Base-by-base conservation (phyloP, 2,797 vertebrate genomes). In the Capromys pilorides region DNA sequence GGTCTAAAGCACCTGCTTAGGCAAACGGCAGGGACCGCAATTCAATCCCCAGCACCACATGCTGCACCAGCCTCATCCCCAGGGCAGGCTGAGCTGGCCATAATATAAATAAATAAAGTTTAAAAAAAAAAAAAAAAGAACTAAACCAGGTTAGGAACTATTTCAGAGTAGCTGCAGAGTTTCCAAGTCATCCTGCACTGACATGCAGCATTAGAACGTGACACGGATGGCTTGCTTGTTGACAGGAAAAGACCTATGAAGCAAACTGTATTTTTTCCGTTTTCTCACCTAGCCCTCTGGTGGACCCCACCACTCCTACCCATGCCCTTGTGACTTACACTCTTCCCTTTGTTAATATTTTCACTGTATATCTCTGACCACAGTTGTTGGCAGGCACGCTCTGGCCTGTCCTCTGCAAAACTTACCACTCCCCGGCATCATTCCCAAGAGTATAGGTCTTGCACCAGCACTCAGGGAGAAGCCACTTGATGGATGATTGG, bases 71-170 rank as follows among this genome's bases (percentile, higher is more conserved):
- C 45, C 45, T 8, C 45, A 45, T 8, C 45, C 45, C 45, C 45
- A 8, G 45, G 45, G 45, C 4, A 45, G 45, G 45, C 45, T 45
- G 45, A 45, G 45, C 45, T 8, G 8, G 45, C 45, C 45, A 45
- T 45, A 45, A 45, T 8, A 45, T 45, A 45, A 45, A 45, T 45
- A 45, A 45, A 45, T 45, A 45, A 45, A 45, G 45, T 45, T n/a
- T n/a, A n/a, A n/a, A 45, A 45, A 45, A 45, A 45, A 45, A 45
- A 45, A 45, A 45, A 45, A 45, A 45, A 45, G 77, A 82, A 91
- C 86, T 41, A 80, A 93, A 94, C 71, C 41, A 24, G 33, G n/a
- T 90, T 81, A 31, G 61, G 73, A 93, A 77, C 62, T 36, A 94
- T 95, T 91, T 84, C 36, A 28, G 41, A 90, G 79, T 39, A 86